Base-by-base conservation (phyloP, 2,113 vertebrate genomes). In the Mesitornis unicolor region DNA sequence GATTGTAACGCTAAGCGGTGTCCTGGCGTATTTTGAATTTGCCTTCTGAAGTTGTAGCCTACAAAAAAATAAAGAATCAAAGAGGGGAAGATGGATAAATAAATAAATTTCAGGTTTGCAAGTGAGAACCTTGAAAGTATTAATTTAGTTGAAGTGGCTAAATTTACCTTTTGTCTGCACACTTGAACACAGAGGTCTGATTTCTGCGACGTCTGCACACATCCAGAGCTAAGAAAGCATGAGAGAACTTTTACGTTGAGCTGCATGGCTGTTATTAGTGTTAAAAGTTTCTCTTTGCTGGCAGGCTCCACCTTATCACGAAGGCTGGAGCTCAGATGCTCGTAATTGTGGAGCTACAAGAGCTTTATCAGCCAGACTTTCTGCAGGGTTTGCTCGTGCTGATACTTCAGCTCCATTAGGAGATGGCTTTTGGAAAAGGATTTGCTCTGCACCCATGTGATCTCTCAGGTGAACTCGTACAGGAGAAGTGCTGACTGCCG, bases 231-330 rank as follows among this genome's bases (percentile, higher is more conserved):
- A 78, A 57, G 51, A 71, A 78, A 61, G 45, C 10, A 0, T 10
- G 38, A 17, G 9, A 20, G 40, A 73, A 28, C 36, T 57, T 85
- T n/a, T 70, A 19, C 77, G 14, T 22, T 84, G 12, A 53, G 50
- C 51, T 67, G 24, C 51, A 13, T 64, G 43, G 43, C 31, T 0
- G 0, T n/a, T 48, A 21, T 76, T 68, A 79, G 28, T 59, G n/a
- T 71, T 85, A 65, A 60, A 82, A 43, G 43, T 76, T 91, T 87
- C 57, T 53, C 45, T 85, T 94, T 95, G 65, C 90, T 81, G 63
- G 45, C 76, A 76, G 36, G 40, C 24, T 84, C 9, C 26, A 45
- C 31, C 57, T 85, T 79, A 80, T 56, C 48, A 17, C 0, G 13
- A 64, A 87, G 33, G 43, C 5, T 91, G 85, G 83, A 78, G 78